Conservation (phyloP, 2,888 invertebrate genomes). For the Agrotis exclamationis region DNA sequence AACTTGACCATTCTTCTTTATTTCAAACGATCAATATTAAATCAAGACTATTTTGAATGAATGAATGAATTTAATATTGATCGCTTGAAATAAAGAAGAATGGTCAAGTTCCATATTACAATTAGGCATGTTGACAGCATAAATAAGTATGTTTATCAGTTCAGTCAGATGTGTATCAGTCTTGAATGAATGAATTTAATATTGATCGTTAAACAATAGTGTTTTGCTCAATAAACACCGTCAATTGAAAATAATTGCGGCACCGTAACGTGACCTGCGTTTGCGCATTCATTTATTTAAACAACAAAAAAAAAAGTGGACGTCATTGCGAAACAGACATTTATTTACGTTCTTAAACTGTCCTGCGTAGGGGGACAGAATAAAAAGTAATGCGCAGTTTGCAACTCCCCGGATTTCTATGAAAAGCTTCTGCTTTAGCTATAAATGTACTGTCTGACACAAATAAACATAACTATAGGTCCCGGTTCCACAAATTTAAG, state of each 20-base stretch:
- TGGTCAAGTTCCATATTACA: too few relatives aligned
- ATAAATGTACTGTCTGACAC: too few relatives aligned
- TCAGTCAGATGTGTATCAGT: too few relatives aligned
- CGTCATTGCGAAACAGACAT: conserved; percentile 37
- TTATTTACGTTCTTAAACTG: conserved; percentile 12
- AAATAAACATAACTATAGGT: not conserved
- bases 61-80: too few relatives aligned
- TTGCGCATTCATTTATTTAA: conserved; percentile 13
- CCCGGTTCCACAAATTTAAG: not conserved
- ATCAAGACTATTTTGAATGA: not conserved
- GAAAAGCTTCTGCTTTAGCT: not conserved
- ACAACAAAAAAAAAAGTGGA: conserved; percentile 21
- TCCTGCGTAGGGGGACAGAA: conserved; percentile 27
- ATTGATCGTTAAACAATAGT: too few relatives aligned
- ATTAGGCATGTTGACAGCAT: too few relatives aligned
- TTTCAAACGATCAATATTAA: conserved; percentile 1
- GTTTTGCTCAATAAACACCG: conserved; percentile 10
- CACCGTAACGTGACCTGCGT: not conserved
- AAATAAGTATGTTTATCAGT: too few relatives aligned
- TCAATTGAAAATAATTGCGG: conserved; percentile 42
- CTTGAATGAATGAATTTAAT: too few relatives aligned
- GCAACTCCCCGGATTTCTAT: not conserved
- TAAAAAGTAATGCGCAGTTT: conserved; percentile 29
- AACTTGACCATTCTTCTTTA: not conserved
- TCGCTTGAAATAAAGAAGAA: too few relatives aligned